These are phyloP conservation scores for Griposia aprilina DNA, from an alignment of 2,888 invertebrate species.

Conservation along the genomic window DNA sequence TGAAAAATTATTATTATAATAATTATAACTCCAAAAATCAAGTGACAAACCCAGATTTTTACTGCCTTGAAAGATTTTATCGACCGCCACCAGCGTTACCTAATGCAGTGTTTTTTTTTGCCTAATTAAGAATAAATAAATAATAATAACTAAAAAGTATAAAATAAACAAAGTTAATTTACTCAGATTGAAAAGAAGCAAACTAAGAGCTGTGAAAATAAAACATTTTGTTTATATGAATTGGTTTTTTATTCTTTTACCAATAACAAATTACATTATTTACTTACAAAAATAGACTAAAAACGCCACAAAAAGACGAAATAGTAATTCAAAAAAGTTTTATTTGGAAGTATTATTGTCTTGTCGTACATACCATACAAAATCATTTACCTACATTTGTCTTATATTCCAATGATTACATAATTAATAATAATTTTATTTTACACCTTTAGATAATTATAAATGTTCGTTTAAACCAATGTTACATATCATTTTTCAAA, in stretches of 20 bases:
- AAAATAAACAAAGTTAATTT: too few species aligned
- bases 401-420: neutral
- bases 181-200: neutral
- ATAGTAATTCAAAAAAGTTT: neutral
- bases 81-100: too few species aligned
- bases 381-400: neutral
- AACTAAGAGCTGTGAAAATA: neutral
- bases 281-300: neutral
- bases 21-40: too few species aligned
- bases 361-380: neutral
- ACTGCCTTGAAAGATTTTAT: too few species aligned
- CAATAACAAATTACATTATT: conserved; percentile 2
- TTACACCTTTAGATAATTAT: neutral
- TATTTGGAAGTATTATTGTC: neutral
- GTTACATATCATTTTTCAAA: conserved; percentile 13
- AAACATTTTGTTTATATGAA: neutral
- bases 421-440: neutral
- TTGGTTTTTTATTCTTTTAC: conserved; percentile 14
- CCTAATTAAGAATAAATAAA: too few species aligned
- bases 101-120: too few species aligned
- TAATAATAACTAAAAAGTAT: too few species aligned
- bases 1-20: too few species aligned
- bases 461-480: neutral
- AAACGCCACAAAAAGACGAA: neutral
- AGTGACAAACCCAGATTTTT: too few species aligned